These are phyloP conservation scores for Abramis brama DNA, from an alignment of 2,113 vertebrate species.

Conservation along the genomic window DNA sequence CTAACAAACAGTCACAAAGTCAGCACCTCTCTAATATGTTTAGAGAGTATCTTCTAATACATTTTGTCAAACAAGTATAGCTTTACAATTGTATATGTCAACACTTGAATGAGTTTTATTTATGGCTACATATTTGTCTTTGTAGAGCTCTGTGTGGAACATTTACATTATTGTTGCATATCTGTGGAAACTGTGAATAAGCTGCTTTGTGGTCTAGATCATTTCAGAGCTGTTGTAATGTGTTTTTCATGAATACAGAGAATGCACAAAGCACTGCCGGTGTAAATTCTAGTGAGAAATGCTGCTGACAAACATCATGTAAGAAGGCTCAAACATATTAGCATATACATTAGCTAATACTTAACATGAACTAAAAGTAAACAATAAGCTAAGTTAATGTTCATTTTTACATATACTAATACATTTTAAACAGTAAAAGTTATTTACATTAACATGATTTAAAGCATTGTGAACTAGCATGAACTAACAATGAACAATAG, in stretches of 20 bases:
- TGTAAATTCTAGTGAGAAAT: not conserved
- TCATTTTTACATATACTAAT: not conserved
- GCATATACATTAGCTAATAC: not conserved
- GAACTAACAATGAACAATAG: not conserved
- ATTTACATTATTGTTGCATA: slow-evolving; percentile 68
- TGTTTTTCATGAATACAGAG: slow-evolving; percentile 59
- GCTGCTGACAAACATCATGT: not conserved
- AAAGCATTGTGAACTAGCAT: not conserved
- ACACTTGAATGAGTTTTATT: slow-evolving; percentile 37
- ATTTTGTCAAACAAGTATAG: not conserved
- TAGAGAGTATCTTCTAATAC: not conserved
- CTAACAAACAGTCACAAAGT: not conserved
- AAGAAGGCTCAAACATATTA: not conserved
- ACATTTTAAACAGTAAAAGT: not conserved
- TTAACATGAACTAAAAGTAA: not conserved
- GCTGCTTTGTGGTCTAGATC: slow-evolving; percentile 67
- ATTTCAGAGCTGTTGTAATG: slow-evolving; percentile 45
- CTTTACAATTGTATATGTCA: not conserved
- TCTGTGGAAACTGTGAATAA: slow-evolving; percentile 66
- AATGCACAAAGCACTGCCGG: slow-evolving; percentile 9
- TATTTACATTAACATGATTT: not conserved
- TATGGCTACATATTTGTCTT: slow-evolving; percentile 26
- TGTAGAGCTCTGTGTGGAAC: slow-evolving; percentile 49
- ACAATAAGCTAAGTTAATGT: not conserved
- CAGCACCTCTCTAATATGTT: not conserved